Conservation (phyloP, 2,888 invertebrate species). For the Bedellia somnulentella region DNA sequence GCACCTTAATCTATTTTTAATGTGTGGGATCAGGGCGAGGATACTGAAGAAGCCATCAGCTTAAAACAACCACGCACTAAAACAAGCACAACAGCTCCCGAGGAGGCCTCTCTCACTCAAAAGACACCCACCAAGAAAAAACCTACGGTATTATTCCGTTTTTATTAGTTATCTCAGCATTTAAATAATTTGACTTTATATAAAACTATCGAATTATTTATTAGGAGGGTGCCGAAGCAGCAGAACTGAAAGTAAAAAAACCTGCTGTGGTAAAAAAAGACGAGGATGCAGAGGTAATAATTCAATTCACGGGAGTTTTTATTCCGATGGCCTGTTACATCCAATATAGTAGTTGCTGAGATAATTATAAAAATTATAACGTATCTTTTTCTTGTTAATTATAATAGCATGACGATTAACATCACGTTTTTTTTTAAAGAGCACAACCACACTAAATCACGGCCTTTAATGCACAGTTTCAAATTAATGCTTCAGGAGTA, state of each 20-base stretch:
- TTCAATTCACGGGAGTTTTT: too few species aligned
- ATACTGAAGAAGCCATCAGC: slow-evolving; percentile 52
- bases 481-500: not conserved
- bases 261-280: slow-evolving; percentile 43
- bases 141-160: slow-evolving; percentile 35
- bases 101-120: slow-evolving; percentile 53
- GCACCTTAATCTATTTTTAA: slow-evolving; percentile 17
- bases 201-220: too few species aligned
- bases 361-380: slow-evolving; percentile 27
- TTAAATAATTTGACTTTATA: too few species aligned
- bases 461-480: not conserved
- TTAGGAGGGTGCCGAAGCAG: slow-evolving; percentile 49
- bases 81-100: slow-evolving; percentile 52
- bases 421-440: slow-evolving; percentile 16
- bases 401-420: slow-evolving; percentile 8
- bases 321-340: too few species aligned
- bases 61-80: slow-evolving; percentile 49
- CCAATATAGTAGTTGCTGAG: slow-evolving; percentile 34
- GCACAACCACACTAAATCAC: slow-evolving; percentile 34
- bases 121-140: slow-evolving; percentile 55
- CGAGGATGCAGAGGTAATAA: slow-evolving; percentile 34
- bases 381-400: slow-evolving; percentile 8
- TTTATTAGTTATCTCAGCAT: slow-evolving; percentile 33
- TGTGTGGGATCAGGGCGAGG: slow-evolving; percentile 37
- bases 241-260: slow-evolving; percentile 50